A percentile compares a stretch with the other conserved stretches of the same genome.
Evolutionary conservation across 2,797 vertebrate species (phyloP).

Genomic region (Hoplostethus atlanticus): DNA sequence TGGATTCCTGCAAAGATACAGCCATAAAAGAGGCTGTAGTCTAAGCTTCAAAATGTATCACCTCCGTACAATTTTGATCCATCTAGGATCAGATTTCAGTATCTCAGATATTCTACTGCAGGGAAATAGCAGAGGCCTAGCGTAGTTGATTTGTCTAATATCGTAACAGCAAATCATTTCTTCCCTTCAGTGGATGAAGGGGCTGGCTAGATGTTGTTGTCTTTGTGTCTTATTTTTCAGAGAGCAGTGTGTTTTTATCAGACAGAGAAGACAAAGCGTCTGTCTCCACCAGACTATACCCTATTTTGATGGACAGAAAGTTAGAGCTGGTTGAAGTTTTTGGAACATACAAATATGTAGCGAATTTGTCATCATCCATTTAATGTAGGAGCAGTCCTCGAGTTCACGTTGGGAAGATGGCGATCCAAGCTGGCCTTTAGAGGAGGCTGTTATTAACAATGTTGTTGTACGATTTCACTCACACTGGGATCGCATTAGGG

Average conservation of each 20-base stretch:
- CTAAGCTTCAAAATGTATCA: slow-evolving; percentile 9
- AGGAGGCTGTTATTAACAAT: neutral
- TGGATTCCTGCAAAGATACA: slow-evolving; percentile 3
- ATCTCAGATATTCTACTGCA: neutral
- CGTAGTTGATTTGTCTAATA: neutral
- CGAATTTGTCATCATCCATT: neutral
- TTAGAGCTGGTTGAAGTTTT: neutral
- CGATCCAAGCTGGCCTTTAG: neutral
- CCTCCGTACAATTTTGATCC: neutral
- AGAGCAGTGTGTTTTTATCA: slow-evolving; percentile 7
- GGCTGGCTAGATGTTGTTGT: slow-evolving; percentile 6
- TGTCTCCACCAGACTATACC: slow-evolving; percentile 9
- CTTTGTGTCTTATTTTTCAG: slow-evolving; percentile 3
- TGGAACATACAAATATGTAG: neutral
- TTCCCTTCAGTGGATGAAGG: neutral
- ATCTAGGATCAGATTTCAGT: neutral
- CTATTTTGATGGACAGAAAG: no score
- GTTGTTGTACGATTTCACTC: no score
- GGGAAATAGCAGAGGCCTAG: neutral
- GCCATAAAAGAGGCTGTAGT: neutral
- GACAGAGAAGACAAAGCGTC: slow-evolving; percentile 8
- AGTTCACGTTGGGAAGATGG: no score
- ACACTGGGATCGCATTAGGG: no score
- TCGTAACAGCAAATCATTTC: slow-evolving; percentile 1
- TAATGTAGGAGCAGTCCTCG: neutral